Base-by-base conservation (phyloP, 2,797 vertebrate species). In the Enteromius afrohamiltoni region DNA sequence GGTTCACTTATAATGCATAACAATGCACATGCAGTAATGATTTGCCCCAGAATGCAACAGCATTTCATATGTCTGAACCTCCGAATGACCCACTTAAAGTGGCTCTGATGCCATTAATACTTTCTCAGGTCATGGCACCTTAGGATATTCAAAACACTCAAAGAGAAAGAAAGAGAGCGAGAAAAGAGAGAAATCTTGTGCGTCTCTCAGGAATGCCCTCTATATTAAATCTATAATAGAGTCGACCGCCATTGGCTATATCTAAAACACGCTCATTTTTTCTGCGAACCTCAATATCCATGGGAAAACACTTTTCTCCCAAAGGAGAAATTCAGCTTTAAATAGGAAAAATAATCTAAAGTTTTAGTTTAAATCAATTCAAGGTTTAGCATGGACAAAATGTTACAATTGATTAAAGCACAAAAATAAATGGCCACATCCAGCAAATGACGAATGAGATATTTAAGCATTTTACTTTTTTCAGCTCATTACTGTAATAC, bases 181-280 rank as follows among this genome's bases (percentile, higher is more conserved):
- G 47, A 76, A 67, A 76, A 75, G 47, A 75, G 60, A 83, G 80
- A 79, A 71, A 79, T 70, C 49, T 17, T 58, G 37, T 45, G 82
- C 49, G 47, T 85, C 84, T 77, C 84, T 81, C 47, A 76, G 84
- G 84, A 81, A 49, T 31, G 70, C 37, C 49, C 71, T 81, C 79
- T 70, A 83, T 83, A 85, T 81, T 81, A 85, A 77, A 67, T 77
- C 64, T 68, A 80, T 85, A 85, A 80, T 81, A 70, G 84, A 85
- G 73, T 49, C 51, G 29, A 58, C 49, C 60, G 84, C 84, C 84
- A 85, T 49, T 67, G 79, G 84, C 84, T 75, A 80, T 49, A 62
- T 80, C 78, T 77, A 34, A 73, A 75, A 74, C 74, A 67, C 26
- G 49, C 77, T 79, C 34, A 42, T 37, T 76, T 68, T 68, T 76